phyloP scores from a whole-genome alignment of 2,113 vertebrate species.

The Ceyx melanurus region DNA sequence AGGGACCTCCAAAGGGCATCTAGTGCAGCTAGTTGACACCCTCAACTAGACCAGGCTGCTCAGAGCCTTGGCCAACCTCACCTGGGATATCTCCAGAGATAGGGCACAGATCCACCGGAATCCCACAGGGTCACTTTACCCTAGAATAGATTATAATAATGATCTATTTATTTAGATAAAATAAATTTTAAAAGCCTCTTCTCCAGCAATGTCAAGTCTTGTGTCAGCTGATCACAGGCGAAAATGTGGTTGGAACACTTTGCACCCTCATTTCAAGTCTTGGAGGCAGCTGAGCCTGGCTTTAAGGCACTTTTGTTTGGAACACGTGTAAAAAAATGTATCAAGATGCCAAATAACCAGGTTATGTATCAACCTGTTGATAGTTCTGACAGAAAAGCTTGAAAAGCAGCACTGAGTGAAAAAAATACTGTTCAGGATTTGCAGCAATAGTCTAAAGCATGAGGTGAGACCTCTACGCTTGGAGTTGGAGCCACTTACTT shows the following conservation, averaged over 20 bases:
- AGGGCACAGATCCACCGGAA: too few relatives aligned
- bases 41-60: too few relatives aligned
- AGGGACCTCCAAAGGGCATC: too few relatives aligned
- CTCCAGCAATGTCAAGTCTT: neutral
- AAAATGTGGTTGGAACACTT: neutral
- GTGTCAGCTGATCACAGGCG: neutral
- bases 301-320: neutral
- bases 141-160: too few relatives aligned
- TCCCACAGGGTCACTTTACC: too few relatives aligned
- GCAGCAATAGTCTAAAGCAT: conserved; percentile 28
- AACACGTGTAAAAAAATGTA: neutral
- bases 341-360: neutral
- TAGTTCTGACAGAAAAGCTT: conserved; percentile 28
- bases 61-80: too few relatives aligned
- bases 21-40: too few relatives aligned
- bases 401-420: neutral
- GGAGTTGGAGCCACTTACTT: conserved; percentile 34
- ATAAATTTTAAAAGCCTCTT: neutral
- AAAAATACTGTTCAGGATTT: neutral
- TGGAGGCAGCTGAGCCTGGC: neutral
- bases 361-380: conserved; percentile 74
- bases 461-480: neutral
- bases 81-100: too few relatives aligned
- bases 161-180: too few relatives aligned
- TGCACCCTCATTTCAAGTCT: neutral